Conservation (phyloP, 1,140 invertebrate genomes). For the Drosophila ohnishii region DNA sequence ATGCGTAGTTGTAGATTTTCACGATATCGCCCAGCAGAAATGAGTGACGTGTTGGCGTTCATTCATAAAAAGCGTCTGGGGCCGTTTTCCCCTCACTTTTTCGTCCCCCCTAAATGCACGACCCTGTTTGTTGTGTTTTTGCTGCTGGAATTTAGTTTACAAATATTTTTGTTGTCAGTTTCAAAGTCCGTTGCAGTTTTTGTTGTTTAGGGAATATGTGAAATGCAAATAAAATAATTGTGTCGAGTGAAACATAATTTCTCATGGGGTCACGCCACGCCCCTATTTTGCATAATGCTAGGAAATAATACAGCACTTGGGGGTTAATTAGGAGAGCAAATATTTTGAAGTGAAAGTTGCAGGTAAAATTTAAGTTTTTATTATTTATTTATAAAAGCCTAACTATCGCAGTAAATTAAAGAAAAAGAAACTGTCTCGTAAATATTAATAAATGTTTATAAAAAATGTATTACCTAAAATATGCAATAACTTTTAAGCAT, state of each 20-base stretch:
- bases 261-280: constrained; percentile 15
- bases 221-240: constrained; percentile 5
- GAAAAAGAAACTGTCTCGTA: too few relatives aligned
- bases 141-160: constrained; percentile 28
- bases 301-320: neutral
- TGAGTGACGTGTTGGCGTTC: constrained; percentile 50
- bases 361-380: neutral
- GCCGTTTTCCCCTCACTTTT: neutral
- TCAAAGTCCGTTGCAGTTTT: neutral
- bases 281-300: constrained; percentile 9
- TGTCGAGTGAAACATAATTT: neutral
- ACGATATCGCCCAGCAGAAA: constrained; percentile 2
- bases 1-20: constrained; percentile 42
- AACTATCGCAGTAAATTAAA: too few relatives aligned
- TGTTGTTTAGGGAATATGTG: neutral
- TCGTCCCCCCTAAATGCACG: neutral
- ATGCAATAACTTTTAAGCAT: neutral
- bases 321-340: neutral
- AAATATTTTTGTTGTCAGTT: constrained; percentile 28
- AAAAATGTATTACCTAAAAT: too few relatives aligned
- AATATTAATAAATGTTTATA: too few relatives aligned
- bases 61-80: constrained; percentile 66
- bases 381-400: too few relatives aligned
- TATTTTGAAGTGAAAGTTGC: neutral
- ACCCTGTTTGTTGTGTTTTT: constrained; percentile 7